Conservation (phyloP, 1,140 invertebrate species). For the Thaumatotibia leucotreta region DNA sequence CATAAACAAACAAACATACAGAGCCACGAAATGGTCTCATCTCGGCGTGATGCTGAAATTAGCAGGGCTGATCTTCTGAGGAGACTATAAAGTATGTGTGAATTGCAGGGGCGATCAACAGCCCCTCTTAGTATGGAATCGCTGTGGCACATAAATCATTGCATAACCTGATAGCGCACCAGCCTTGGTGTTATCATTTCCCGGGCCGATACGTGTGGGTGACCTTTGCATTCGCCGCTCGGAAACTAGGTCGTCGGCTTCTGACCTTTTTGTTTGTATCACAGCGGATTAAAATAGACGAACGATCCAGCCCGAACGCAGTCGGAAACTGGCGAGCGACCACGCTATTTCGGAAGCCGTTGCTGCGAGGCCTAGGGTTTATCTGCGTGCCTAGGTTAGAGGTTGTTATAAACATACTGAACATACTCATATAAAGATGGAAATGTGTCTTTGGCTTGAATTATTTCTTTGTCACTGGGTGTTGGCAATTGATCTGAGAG, state of each 20-base stretch:
- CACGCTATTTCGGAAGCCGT: constrained; percentile 46
- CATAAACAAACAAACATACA: no score
- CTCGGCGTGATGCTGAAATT: no score
- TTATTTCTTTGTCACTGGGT: no score
- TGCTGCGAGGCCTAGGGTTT: constrained; percentile 8
- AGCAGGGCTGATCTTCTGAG: no score
- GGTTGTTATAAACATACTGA: not conserved
- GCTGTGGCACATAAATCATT: constrained; percentile 31
- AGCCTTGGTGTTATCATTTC: constrained; percentile 63
- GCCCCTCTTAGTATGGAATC: no score
- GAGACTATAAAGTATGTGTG: no score
- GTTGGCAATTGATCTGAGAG: no score
- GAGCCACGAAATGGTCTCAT: no score
- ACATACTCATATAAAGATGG: no score
- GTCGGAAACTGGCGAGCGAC: constrained; percentile 30
- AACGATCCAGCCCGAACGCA: constrained; percentile 40
- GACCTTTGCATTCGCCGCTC: constrained; percentile 59
- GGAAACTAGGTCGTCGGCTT: constrained; percentile 67
- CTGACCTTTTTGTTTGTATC: constrained; percentile 69
- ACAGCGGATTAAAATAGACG: constrained; percentile 47
- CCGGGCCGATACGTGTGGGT: constrained; percentile 60
- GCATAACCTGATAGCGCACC: constrained; percentile 43
- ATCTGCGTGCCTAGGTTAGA: not conserved
- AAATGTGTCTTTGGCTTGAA: no score
- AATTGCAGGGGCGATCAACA: no score